These are phyloP conservation scores for Cryptosula pallasiana DNA, from an alignment of 2,888 invertebrate species.

Conservation along the genomic window DNA sequence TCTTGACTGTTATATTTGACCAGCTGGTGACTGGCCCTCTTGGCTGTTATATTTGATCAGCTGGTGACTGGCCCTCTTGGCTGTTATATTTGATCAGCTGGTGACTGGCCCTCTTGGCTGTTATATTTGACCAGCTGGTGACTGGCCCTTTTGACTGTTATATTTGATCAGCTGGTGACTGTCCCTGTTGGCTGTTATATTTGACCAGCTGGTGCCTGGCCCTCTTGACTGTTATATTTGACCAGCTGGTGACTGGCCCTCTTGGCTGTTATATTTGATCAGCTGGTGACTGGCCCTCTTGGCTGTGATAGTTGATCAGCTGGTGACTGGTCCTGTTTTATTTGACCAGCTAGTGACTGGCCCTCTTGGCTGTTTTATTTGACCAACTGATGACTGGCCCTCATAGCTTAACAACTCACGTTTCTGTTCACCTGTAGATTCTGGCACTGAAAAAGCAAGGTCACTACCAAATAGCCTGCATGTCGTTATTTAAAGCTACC, in stretches of 20 bases:
- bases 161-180: neutral
- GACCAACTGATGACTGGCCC: neutral
- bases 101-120: neutral
- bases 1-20: neutral
- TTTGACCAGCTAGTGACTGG: neutral
- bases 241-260: too few species aligned
- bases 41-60: neutral
- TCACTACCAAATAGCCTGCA: conserved; percentile 84
- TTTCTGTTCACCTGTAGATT: conserved; percentile 56
- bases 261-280: neutral
- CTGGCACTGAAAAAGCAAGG: conserved; percentile 67
- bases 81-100: neutral
- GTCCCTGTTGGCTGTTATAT: neutral
- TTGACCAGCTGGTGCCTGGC: neutral
- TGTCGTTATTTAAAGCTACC: conserved; percentile 66
- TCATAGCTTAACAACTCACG: neutral
- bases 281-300: neutral
- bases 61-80: neutral
- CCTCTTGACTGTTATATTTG: neutral
- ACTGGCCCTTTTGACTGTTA: too few species aligned
- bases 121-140: too few species aligned
- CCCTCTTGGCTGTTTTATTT: neutral
- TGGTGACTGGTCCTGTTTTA: neutral
- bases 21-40: too few species aligned
- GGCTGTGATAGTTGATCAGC: neutral